Percentiles rank a stretch among this genome's conserved stretches.
These are phyloP conservation scores for Sitobion miscanthi DNA, from an alignment of 1,140 invertebrate species.

Conservation along the genomic window DNA sequence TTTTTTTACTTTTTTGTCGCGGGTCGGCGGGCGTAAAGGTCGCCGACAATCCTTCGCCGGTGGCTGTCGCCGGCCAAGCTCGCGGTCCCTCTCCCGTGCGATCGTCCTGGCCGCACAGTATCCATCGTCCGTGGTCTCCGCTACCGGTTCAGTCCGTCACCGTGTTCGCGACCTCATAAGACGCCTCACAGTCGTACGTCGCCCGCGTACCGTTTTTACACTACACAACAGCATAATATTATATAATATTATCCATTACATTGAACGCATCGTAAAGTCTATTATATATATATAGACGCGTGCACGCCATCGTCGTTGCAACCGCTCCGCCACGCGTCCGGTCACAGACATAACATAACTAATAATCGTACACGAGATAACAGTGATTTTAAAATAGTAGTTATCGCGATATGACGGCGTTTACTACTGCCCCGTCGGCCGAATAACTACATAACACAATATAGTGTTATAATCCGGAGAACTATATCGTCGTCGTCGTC, in stretches of 20 bases:
- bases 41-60: constrained; percentile 35
- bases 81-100: background rate
- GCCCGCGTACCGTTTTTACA: background rate
- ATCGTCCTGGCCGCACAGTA: background rate
- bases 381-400: background rate
- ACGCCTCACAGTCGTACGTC: background rate
- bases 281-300: no score
- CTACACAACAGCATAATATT: background rate
- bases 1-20: background rate
- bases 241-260: background rate
- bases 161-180: background rate
- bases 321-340: background rate
- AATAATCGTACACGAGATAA: background rate
- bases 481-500: background rate
- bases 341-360: background rate
- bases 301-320: background rate
- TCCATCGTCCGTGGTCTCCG: background rate
- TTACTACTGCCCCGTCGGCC: no score
- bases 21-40: constrained; percentile 16
- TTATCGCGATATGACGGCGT: background rate
- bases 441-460: background rate
- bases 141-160: background rate
- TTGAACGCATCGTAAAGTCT: background rate
- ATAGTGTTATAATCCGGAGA: background rate
- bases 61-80: constrained; percentile 38